Conservation (phyloP, 1,140 invertebrate genomes). For the Campoletis sonorensis region DNA sequence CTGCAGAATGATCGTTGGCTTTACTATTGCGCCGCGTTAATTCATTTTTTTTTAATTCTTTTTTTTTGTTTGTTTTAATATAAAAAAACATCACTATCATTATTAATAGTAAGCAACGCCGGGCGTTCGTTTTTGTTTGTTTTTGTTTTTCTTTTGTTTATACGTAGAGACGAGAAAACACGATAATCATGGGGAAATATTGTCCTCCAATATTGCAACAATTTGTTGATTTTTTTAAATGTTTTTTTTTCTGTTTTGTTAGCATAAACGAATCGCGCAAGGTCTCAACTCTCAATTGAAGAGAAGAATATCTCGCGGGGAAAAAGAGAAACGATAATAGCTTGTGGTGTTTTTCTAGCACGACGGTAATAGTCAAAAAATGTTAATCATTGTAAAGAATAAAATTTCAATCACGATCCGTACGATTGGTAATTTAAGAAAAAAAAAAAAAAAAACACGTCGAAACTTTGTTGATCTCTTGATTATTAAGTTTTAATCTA, state of each 20-base stretch:
- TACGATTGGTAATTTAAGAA: constrained; percentile 8
- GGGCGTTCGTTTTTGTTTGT: constrained; percentile 16
- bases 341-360: constrained; percentile 31
- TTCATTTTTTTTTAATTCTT: constrained; percentile 28
- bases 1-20: constrained; percentile 17
- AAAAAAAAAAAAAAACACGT: too few species aligned
- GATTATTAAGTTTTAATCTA: neutral
- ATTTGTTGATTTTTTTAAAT: too few species aligned
- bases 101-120: constrained; percentile 34
- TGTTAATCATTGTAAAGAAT: neutral
- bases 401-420: constrained; percentile 18
- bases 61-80: too few species aligned
- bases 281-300: constrained; percentile 5
- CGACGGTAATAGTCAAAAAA: constrained; percentile 31
- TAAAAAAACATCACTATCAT: constrained; percentile 40
- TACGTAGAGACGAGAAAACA: constrained; percentile 41
- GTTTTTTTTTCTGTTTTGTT: neutral
- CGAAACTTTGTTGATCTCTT: neutral
- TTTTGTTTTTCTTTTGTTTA: constrained; percentile 18
- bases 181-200: constrained; percentile 19
- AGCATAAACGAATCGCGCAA: constrained; percentile 29
- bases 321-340: constrained; percentile 19
- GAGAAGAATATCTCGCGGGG: neutral
- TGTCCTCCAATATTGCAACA: constrained; percentile 15
- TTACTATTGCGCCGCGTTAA: constrained; percentile 27